Conservation (phyloP, 2,797 vertebrate genomes). For the Apogon hyalosoma region DNA sequence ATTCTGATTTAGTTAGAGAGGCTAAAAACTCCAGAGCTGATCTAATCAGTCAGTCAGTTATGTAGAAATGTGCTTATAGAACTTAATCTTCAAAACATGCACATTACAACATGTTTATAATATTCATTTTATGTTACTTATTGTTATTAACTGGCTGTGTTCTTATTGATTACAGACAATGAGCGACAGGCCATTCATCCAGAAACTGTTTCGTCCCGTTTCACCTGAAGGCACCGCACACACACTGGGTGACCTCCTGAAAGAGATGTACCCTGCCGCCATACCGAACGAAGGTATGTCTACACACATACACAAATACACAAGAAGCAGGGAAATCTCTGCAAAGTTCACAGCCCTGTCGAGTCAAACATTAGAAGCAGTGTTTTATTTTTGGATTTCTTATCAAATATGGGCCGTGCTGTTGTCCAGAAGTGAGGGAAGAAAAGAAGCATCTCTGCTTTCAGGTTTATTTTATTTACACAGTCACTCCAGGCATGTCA, state of each 20-base stretch:
- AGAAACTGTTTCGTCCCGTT: constrained; percentile 95
- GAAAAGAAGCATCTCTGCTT: constrained; percentile 19
- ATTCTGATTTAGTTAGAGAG: too few species aligned
- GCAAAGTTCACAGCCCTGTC: background rate
- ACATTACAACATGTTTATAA: background rate
- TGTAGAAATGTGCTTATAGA: too few species aligned
- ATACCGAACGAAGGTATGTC: constrained; percentile 87
- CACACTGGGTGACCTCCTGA: constrained; percentile 93
- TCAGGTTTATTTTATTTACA: constrained; percentile 41
- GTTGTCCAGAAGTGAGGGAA: constrained; percentile 27
- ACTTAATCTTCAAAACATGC: background rate
- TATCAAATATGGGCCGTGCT: constrained; percentile 10
- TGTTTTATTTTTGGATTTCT: constrained; percentile 26
- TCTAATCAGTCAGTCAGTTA: too few species aligned
- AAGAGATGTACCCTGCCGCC: constrained; percentile 90
- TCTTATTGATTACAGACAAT: constrained; percentile 82
- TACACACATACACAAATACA: background rate
- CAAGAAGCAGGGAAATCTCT: background rate
- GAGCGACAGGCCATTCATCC: constrained; percentile 94
- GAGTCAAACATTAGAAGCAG: background rate
- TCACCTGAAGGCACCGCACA: constrained; percentile 89
- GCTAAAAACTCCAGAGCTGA: too few species aligned
- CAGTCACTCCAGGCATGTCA: constrained; percentile 41
- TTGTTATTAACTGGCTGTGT: constrained; percentile 8
- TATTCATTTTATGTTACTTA: background rate